Evolutionary conservation across 2,797 vertebrate species (phyloP), one percentile per base, ranked within the genome.

Genomic region (Hapalemur alaotrensis): DNA sequence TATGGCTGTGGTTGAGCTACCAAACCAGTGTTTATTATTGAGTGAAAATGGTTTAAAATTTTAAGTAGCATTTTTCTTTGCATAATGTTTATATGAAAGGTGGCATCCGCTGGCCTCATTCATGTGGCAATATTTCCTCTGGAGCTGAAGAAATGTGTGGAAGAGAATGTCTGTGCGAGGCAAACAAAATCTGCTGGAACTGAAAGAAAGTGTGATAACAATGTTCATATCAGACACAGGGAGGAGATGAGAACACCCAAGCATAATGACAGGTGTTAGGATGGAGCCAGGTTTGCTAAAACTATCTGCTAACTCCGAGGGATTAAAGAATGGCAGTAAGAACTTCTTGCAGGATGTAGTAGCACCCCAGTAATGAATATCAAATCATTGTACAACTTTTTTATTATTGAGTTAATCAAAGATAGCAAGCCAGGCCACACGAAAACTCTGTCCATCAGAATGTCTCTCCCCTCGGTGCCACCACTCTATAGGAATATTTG

Each of bases 41-140:
- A 83, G 28, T 50, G 72, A 91, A 89, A 23, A 22, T 2, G 43
- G 20, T 61, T 93, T 89, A 82, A 90, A 61, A 25, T 73, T 78
- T 30, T 93, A 87, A 96, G 38, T 73, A 76, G 54, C 41, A 13
- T 88, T 96, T 96, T 89, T 54, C 90, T 89, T 43, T 43, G 4
- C 15, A n/a, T 57, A 46, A 57, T 46, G 18, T 86, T 88, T 85
- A 52, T 63, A 48, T 25, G 63, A 78, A 38, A 83, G 46, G 35
- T 13, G 0, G 13, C 25, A 18, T 75, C 81, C 18, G 1, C 11
- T 87, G 76, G 30, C 80, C 80, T 93, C 38, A 63, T 89, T 90
- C n/a, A 38, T 75, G n/a, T 54, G 67, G 61, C 12, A 61, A 6
- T 25, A 23, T 76, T 89, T 93, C 23, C 72, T 88, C 65, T 81